Evolutionary conservation across 1,140 invertebrate species (phyloP).

Genomic region (Drosophila parabipectinata): DNA sequence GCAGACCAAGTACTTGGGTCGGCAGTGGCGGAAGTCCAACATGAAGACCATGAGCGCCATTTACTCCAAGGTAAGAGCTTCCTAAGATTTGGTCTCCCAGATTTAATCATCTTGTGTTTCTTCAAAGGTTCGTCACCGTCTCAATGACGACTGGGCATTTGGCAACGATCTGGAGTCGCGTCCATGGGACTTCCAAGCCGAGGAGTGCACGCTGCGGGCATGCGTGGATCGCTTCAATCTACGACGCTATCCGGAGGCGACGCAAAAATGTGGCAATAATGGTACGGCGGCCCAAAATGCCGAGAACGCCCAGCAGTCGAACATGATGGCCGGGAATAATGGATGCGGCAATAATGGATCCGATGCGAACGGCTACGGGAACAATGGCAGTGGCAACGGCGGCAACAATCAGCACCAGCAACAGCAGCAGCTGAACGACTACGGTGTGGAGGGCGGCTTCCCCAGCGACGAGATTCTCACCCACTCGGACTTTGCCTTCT

Average conservation of each 20-base stretch:
- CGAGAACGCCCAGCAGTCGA: slow-evolving; percentile 70
- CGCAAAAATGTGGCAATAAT: slow-evolving; percentile 81
- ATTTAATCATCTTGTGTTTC: background rate
- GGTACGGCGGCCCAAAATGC: slow-evolving; percentile 72
- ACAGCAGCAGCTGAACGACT: slow-evolving; percentile 72
- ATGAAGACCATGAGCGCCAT: slow-evolving; percentile 99
- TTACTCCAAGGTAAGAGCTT: slow-evolving; percentile 91
- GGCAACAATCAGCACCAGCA: slow-evolving; percentile 37
- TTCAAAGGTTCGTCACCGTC: slow-evolving; percentile 90
- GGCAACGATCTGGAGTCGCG: slow-evolving; percentile 99
- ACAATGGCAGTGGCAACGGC: slow-evolving; percentile 52
- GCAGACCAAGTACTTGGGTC: slow-evolving; percentile 99
- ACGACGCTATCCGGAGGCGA: slow-evolving; percentile 89
- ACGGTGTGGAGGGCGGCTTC: slow-evolving; percentile 78
- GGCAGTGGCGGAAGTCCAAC: slow-evolving; percentile 99
- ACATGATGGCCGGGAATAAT: slow-evolving; percentile 68
- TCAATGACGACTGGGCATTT: slow-evolving; percentile 99
- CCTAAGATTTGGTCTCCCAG: background rate
- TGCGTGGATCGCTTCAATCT: slow-evolving; percentile 98
- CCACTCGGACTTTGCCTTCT: slow-evolving; percentile 81
- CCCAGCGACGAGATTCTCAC: slow-evolving; percentile 82
- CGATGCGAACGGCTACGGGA: slow-evolving; percentile 57
- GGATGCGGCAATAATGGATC: slow-evolving; percentile 49
- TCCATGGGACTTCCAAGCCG: slow-evolving; percentile 99
- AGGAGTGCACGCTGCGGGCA: slow-evolving; percentile 96